Evolutionary conservation across 2,797 vertebrate genomes (phyloP).

Genomic region (Botia kubotai): DNA sequence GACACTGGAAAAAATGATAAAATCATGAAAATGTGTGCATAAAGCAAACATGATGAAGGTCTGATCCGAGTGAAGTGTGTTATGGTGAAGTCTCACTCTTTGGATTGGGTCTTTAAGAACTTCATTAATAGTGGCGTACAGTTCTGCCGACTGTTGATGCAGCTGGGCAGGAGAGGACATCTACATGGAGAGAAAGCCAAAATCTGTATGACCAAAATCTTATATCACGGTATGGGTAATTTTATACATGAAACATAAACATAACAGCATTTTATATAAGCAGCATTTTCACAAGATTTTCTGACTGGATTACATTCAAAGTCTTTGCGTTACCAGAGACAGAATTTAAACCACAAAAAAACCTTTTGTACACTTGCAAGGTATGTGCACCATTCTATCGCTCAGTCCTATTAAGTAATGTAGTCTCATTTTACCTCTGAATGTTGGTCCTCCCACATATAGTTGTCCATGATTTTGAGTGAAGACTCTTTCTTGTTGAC

Average conservation of each 20-base stretch:
- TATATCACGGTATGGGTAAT: background rate
- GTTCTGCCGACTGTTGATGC: conserved; percentile 90
- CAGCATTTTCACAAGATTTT: too few species aligned
- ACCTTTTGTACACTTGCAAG: too few species aligned
- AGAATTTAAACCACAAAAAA: too few species aligned
- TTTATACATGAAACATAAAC: background rate
- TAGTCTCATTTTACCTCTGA: conserved; percentile 78
- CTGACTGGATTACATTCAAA: too few species aligned
- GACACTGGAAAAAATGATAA: conserved; percentile 68
- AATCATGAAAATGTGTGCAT: background rate
- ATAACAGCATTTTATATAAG: too few species aligned
- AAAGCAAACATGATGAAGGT: background rate
- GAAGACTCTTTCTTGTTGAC: conserved; percentile 77
- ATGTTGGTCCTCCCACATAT: conserved; percentile 75
- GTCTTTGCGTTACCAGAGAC: too few species aligned
- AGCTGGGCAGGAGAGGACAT: conserved; percentile 91
- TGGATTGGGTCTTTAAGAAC: conserved; percentile 84
- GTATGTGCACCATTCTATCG: too few species aligned
- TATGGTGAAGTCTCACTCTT: conserved; percentile 77
- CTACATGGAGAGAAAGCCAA: conserved; percentile 72
- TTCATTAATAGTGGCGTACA: conserved; percentile 92
- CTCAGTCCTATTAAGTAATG: background rate
- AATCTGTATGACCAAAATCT: background rate
- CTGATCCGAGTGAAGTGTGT: background rate
- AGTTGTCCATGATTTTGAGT: conserved; percentile 59